phyloP scores from a whole-genome alignment of 2,888 invertebrate genomes.

The Noctua janthina region DNA sequence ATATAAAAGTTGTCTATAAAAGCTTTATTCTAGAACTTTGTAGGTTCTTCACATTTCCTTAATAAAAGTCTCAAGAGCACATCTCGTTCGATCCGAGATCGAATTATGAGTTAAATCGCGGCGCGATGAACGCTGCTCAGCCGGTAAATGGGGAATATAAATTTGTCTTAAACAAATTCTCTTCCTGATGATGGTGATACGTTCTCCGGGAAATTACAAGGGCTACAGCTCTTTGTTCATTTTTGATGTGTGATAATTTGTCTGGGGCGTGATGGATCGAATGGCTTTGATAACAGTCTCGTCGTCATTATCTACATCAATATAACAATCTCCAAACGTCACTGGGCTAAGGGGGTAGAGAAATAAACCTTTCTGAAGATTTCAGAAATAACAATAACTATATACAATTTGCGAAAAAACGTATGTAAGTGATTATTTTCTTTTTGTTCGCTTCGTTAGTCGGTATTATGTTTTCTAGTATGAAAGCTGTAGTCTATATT shows the following conservation, averaged over 20 bases:
- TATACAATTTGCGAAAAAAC: constrained; percentile 9
- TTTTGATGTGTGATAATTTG: constrained; percentile 56
- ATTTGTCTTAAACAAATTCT: constrained; percentile 82
- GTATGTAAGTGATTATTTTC: constrained; percentile 15
- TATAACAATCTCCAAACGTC: constrained; percentile 8
- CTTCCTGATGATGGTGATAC: constrained; percentile 75
- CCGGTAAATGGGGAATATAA: constrained; percentile 82
- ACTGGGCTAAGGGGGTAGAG: not conserved
- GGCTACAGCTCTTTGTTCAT: constrained; percentile 66
- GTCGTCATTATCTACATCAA: constrained; percentile 25
- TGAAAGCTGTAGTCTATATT: constrained; percentile 4
- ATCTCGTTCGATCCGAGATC: constrained; percentile 69
- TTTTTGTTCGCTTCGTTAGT: constrained; percentile 26
- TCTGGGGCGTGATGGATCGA: constrained; percentile 9
- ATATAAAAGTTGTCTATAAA: not conserved
- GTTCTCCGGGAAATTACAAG: constrained; percentile 75
- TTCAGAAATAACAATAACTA: constrained; percentile 10
- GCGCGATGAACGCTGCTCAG: constrained; percentile 72
- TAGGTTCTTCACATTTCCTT: constrained; percentile 44
- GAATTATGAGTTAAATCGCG: constrained; percentile 78
- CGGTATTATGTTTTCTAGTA: constrained; percentile 25
- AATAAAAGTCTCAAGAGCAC: constrained; percentile 64
- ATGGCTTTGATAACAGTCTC: constrained; percentile 13
- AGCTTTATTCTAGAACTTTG: not conserved
- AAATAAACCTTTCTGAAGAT: constrained; percentile 17